phyloP scores from a whole-genome alignment of 2,888 invertebrate genomes.

The Asteroscopus sphinx region DNA sequence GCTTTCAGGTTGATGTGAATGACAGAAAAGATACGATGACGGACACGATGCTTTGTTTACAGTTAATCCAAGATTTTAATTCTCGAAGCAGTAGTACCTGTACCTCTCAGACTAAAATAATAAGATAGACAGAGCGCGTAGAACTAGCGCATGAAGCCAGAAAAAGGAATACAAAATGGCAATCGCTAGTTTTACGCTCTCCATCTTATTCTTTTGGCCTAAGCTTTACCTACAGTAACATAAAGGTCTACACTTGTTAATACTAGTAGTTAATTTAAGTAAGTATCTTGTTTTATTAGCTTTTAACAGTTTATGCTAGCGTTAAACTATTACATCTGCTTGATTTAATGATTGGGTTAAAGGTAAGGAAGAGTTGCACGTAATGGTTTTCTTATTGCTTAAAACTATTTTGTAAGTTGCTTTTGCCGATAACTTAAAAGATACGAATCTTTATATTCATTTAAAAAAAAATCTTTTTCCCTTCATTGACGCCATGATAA shows the following conservation, averaged over 20 bases:
- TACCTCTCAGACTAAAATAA: too few relatives aligned
- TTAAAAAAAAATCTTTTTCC: too few relatives aligned
- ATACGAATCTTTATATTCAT: too few relatives aligned
- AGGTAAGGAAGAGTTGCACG: conserved; percentile 16
- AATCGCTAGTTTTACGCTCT: too few relatives aligned
- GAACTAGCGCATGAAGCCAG: too few relatives aligned
- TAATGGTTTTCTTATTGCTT: conserved; percentile 4
- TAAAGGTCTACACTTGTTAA: not conserved
- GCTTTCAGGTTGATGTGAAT: too few relatives aligned
- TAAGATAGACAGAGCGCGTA: too few relatives aligned
- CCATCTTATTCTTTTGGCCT: too few relatives aligned
- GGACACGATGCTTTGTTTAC: conserved; percentile 21
- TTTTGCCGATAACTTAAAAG: too few relatives aligned
- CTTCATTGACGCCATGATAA: too few relatives aligned
- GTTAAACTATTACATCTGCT: conserved; percentile 21
- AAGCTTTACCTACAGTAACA: conserved; percentile 2
- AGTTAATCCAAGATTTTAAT: not conserved
- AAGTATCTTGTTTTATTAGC: conserved; percentile 22
- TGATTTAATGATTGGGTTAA: conserved; percentile 33
- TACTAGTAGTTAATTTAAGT: conserved; percentile 2
- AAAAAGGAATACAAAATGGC: too few relatives aligned
- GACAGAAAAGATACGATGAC: not conserved
- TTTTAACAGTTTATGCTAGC: conserved; percentile 11
- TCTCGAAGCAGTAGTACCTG: not conserved
- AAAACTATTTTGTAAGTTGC: not conserved